Evolutionary conservation across 1,140 invertebrate genomes (phyloP).

Genomic region (Drosophila bipectinata): DNA sequence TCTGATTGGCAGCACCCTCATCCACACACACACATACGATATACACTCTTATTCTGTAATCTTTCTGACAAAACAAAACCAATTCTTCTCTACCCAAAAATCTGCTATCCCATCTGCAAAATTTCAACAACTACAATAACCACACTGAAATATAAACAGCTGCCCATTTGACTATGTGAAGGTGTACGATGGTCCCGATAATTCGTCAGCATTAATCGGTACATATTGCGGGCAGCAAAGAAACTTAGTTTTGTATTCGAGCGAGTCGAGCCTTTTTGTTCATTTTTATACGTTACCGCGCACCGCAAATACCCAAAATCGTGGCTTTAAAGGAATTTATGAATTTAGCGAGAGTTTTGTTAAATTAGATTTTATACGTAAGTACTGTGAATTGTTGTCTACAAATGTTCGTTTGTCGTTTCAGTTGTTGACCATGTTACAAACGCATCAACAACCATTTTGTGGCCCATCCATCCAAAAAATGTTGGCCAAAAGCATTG

Average conservation of each 20-base stretch:
- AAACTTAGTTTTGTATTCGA: constrained; percentile 97
- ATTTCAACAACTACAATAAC: constrained; percentile 49
- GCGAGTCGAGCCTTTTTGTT: constrained; percentile 93
- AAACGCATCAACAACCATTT: constrained; percentile 24
- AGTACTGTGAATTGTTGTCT: constrained; percentile 70
- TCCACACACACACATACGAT: constrained; percentile 17
- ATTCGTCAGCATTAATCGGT: constrained; percentile 94
- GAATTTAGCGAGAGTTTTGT: constrained; percentile 98
- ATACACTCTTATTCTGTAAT: constrained; percentile 21
- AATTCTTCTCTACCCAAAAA: constrained; percentile 51
- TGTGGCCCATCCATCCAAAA: constrained; percentile 12
- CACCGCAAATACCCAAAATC: constrained; percentile 95
- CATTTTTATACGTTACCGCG: constrained; percentile 94
- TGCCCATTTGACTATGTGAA: constrained; percentile 99
- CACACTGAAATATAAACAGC: constrained; percentile 85
- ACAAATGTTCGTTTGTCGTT: constrained; percentile 44
- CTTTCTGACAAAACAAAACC: constrained; percentile 19
- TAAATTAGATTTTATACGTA: constrained; percentile 97
- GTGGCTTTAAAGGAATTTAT: constrained; percentile 97
- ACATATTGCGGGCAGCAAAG: constrained; percentile 99
- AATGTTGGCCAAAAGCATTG: not conserved
- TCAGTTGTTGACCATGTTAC: constrained; percentile 46
- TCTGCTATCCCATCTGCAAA: constrained; percentile 53
- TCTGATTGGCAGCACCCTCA: constrained; percentile 59
- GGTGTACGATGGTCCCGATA: constrained; percentile 96